Evolutionary conservation across 1,140 invertebrate genomes (phyloP).

Genomic region (Pseudomyrmex dendroicus): DNA sequence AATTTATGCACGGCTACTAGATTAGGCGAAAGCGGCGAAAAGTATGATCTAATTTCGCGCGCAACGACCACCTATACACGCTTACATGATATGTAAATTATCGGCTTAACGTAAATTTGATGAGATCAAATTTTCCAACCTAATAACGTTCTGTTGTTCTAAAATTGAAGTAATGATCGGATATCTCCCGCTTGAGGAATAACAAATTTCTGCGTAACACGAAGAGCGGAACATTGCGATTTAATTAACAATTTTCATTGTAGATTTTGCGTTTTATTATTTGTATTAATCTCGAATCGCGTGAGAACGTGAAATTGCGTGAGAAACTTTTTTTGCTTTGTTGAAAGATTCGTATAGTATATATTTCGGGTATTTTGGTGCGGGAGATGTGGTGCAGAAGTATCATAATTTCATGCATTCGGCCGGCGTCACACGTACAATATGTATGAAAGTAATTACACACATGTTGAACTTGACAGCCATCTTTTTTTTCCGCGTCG

Average conservation of each 20-base stretch:
- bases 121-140: conserved; percentile 14
- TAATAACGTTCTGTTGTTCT: neutral
- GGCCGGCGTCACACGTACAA: neutral
- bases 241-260: conserved; percentile 64
- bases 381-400: neutral
- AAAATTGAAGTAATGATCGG: conserved; percentile 45
- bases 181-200: neutral
- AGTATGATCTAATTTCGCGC: conserved; percentile 61
- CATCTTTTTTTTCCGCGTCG: conserved; percentile 37
- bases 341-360: conserved; percentile 26
- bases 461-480: conserved; percentile 16
- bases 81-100: conserved; percentile 41
- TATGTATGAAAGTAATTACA: conserved; percentile 61
- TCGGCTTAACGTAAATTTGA: conserved; percentile 36
- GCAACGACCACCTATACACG: conserved; percentile 2
- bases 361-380: conserved; percentile 10
- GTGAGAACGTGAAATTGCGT: conserved; percentile 45
- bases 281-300: neutral
- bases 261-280: conserved; percentile 43
- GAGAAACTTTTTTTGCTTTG: neutral
- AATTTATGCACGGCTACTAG: conserved; percentile 67
- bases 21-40: conserved; percentile 48
- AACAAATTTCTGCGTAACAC: neutral
- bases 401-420: conserved; percentile 56
- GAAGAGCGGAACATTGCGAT: conserved; percentile 47